Evolutionary conservation across 1,140 invertebrate species (phyloP).

Genomic region (Drosophila oshimai): DNA sequence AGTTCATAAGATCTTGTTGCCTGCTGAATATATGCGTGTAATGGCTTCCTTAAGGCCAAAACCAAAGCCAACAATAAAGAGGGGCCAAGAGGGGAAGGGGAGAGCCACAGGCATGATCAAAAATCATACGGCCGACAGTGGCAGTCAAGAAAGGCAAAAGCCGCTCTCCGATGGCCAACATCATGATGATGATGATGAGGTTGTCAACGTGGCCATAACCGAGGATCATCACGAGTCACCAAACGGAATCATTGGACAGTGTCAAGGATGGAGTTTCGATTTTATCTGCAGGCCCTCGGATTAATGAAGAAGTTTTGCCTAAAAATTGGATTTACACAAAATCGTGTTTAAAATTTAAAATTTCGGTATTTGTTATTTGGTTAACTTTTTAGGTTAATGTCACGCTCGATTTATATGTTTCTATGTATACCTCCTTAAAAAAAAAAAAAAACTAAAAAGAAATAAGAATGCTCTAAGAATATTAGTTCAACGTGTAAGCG

Average conservation of each 20-base stretch:
- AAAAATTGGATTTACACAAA: too few relatives aligned
- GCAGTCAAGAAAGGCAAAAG: conserved; percentile 37
- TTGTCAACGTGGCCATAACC: conserved; percentile 36
- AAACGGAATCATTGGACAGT: neutral
- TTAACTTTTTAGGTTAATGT: too few relatives aligned
- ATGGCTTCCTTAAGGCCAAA: conserved; percentile 79
- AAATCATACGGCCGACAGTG: conserved; percentile 53
- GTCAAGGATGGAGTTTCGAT: neutral
- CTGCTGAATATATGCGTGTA: conserved; percentile 66
- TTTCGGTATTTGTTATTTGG: too few relatives aligned
- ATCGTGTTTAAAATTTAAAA: too few relatives aligned
- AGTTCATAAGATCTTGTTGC: conserved; percentile 56
- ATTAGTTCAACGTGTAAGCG: too few relatives aligned
- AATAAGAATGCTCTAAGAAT: too few relatives aligned
- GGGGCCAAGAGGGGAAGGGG: conserved; percentile 2
- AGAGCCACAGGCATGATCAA: conserved; percentile 53
- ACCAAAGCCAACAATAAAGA: conserved; percentile 20
- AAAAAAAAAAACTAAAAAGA: too few relatives aligned
- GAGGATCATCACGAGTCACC: neutral
- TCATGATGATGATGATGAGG: conserved; percentile 44
- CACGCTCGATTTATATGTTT: too few relatives aligned
- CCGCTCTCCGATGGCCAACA: conserved; percentile 37
- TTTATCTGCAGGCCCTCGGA: neutral
- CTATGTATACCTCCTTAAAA: too few relatives aligned
- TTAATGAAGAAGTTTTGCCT: neutral